Base-by-base conservation (phyloP, 2,797 vertebrate genomes). In the Epinephelus malabaricus region DNA sequence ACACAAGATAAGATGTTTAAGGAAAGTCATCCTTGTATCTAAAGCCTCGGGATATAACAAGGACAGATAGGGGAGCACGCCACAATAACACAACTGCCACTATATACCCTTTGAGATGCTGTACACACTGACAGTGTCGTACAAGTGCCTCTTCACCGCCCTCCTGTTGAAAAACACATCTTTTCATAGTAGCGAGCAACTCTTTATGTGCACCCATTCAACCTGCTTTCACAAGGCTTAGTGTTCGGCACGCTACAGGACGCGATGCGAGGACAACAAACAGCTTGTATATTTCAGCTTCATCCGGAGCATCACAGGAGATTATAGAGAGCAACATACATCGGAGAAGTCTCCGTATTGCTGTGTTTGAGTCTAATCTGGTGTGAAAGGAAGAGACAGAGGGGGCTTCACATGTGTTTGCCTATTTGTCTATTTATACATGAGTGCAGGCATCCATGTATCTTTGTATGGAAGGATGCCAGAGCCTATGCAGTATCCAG, bases 271-370 rank as follows among this genome's bases (percentile, higher is more conserved):
- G 54, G 21, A 77, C 75, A 62, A 19, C 55, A 76, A 30, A 51
- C 68, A 69, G 11, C 8, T 0, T 23, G 27, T 13, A 30, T n/a
- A 14, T 34, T 40, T 78, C 54, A 51, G 34, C 12, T 66, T 59
- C 15, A 62, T 75, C 63, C 46, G 45, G 25, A 82, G 63, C 62
- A 75, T 73, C 77, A 73, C 55, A 69, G 64, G 21, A 50, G 68
- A 69, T 76, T 61, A 68, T 1, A 73, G 45, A 73, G 46, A 9
- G 27, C 15, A n/a, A 53, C 53, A 21, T 18, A 13, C 54, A 49
- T 60, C 8, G 1, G 15, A 50, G 34, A 53, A 47, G n/a, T 45
- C 49, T 70, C 45, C 1, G 7, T 38, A 1, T 25, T 47, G 60
- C 18, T 49, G 27, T 55, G 50, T 58, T 61, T 51, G 18, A 78